A percentile compares a stretch with the other conserved stretches of the same genome.
phyloP scores from a whole-genome alignment of 2,888 invertebrate genomes.

The Thera britannica region DNA sequence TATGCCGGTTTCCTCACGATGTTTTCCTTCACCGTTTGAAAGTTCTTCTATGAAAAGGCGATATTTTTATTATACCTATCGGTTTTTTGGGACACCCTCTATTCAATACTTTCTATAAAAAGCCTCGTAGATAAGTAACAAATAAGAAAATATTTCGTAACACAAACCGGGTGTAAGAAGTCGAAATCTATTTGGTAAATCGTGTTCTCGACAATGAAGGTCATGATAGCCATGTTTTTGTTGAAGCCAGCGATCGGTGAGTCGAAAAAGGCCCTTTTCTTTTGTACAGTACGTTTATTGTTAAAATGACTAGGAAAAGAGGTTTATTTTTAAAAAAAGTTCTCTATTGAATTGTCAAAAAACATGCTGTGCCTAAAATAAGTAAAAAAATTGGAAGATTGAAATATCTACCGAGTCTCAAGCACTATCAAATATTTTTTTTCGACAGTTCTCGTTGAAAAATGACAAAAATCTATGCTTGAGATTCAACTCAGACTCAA shows the following conservation, averaged over 20 bases:
- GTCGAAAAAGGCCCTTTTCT: conserved; percentile 19
- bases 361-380: no score
- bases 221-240: conserved; percentile 35
- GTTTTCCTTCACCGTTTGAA: no score
- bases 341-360: no score
- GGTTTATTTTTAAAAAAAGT: not conserved
- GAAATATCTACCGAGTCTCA: no score
- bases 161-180: conserved; percentile 37
- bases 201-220: conserved; percentile 30
- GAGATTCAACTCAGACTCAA: no score
- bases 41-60: no score
- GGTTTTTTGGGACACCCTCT: conserved; percentile 10
- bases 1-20: no score
- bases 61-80: no score
- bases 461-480: no score
- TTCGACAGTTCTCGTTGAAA: no score
- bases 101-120: conserved; percentile 30
- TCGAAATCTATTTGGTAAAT: conserved; percentile 30
- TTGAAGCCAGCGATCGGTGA: conserved; percentile 10
- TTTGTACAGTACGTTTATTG: conserved; percentile 5
- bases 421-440: no score
- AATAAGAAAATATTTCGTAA: conserved; percentile 41
- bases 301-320: not conserved
- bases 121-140: conserved; percentile 28
- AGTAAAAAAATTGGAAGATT: no score